Evolutionary conservation across 2,113 vertebrate species (phyloP), one percentile per base, ranked within the genome.

Genomic region (Pogonocichla stellata): DNA sequence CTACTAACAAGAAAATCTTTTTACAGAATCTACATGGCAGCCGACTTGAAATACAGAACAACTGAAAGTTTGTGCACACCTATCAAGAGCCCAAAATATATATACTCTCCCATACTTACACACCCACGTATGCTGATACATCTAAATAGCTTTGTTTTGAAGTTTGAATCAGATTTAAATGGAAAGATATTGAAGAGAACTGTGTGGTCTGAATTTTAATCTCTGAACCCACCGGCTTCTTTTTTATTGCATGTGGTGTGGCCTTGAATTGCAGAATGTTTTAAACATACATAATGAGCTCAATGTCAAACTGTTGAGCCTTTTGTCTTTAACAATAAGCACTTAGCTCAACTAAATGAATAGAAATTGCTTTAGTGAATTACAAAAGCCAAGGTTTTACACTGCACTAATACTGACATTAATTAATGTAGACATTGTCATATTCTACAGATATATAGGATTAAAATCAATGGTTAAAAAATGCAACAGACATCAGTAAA

Each of bases 261-360:
- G 98, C 98, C 98, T 98, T 98, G 98, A 99, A 98, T 98, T 98
- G 98, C 98, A 97, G 98, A 98, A 98, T 98, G 98, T 98, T 99
- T 98, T 98, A 98, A 99, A 99, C 97, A 98, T 96, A 98, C 98
- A 98, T 98, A 99, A 99, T 99, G 98, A 99, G 98, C 98, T 98
- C 96, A 96, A 96, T 98, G 98, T 98, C 98, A 98, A 98, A 98
- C 97, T 96, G 98, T 98, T 97, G 98, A 97, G 97, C 96, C 98
- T 98, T 99, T 99, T 99, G 98, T 99, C 98, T 99, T 98, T 97
- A 97, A 98, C 98, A 98, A 98, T 98, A 98, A 98, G 98, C 98
- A 98, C 98, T 99, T 98, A 98, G 98, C 98, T 98, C 97, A 98
- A 97, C 98, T 98, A 98, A 99, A 98, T 98, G 98, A 99, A 98